Evolutionary conservation across 1,140 invertebrate species (phyloP).

Genomic region (Orchestia grillus): DNA sequence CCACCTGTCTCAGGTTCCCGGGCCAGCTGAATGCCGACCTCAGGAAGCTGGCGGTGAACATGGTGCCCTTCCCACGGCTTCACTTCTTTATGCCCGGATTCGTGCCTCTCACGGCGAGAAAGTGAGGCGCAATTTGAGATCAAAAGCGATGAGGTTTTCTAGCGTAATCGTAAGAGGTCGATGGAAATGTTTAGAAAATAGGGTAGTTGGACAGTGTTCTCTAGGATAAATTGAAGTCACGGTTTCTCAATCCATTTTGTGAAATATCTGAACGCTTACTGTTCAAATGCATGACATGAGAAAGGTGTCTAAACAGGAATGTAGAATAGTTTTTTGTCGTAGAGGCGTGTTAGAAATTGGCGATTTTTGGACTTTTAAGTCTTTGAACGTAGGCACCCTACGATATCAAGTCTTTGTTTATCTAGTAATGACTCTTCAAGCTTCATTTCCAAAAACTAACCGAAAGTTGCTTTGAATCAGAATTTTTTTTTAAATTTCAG

Average conservation of each 20-base stretch:
- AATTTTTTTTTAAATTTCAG: too few species aligned
- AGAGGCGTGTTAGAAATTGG: too few species aligned
- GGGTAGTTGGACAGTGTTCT: background rate
- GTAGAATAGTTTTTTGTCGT: too few species aligned
- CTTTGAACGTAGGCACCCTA: too few species aligned
- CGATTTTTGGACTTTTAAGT: too few species aligned
- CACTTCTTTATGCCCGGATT: slow-evolving; percentile 90
- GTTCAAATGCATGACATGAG: background rate
- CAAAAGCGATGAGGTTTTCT: background rate
- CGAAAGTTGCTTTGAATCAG: too few species aligned
- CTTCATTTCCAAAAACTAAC: too few species aligned
- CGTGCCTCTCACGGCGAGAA: slow-evolving; percentile 78
- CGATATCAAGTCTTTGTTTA: too few species aligned
- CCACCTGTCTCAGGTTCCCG: slow-evolving; percentile 84
- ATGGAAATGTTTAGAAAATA: background rate
- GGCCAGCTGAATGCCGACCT: slow-evolving; percentile 89
- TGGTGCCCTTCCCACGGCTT: slow-evolving; percentile 83
- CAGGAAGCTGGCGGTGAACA: slow-evolving; percentile 87
- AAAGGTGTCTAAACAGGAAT: background rate
- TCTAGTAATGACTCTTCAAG: too few species aligned
- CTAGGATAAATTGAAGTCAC: too few species aligned
- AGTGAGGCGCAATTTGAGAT: slow-evolving; percentile 57
- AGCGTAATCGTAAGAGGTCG: background rate
- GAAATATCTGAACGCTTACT: background rate
- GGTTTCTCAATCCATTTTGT: background rate